A percentile compares a stretch with the other conserved stretches of the same genome.
Evolutionary conservation across 2,113 vertebrate species (phyloP).

Genomic region (Heteronetta atricapilla): DNA sequence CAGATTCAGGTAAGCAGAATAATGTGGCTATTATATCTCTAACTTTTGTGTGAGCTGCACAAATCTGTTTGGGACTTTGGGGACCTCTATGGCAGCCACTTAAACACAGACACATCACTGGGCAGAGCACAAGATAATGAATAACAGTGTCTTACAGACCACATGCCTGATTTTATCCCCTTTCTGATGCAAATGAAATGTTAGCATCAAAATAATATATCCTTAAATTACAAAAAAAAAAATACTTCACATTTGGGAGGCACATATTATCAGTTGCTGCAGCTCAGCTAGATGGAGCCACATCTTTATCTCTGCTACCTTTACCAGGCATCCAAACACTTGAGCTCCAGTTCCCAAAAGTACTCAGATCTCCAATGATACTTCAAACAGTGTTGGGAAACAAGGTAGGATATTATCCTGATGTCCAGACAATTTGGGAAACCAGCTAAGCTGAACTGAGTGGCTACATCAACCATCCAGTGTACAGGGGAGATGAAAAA

Average conservation of each 20-base stretch:
- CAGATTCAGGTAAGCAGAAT: not conserved
- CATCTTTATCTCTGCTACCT: not conserved
- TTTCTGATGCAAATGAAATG: not conserved
- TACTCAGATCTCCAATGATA: not conserved
- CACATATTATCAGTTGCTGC: not conserved
- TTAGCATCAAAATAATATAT: not conserved
- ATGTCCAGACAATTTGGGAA: not conserved
- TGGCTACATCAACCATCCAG: not conserved
- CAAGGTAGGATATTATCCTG: not conserved
- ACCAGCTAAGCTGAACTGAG: not conserved
- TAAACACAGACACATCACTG: not conserved
- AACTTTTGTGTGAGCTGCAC: not conserved
- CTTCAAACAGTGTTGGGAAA: not conserved
- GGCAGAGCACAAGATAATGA: not conserved
- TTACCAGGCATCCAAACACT: not conserved
- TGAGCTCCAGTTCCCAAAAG: not conserved
- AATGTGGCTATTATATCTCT: not conserved
- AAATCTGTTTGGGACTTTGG: not conserved
- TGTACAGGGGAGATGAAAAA: not conserved
- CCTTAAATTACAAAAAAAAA: not conserved
- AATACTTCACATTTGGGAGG: fast-evolving
- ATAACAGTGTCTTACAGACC: not conserved
- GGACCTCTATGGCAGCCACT: not conserved
- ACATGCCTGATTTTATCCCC: not conserved
- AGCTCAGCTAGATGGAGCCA: not conserved